Evolutionary conservation across 2,113 vertebrate genomes (phyloP).

Genomic region (Rhipidura dahli): DNA sequence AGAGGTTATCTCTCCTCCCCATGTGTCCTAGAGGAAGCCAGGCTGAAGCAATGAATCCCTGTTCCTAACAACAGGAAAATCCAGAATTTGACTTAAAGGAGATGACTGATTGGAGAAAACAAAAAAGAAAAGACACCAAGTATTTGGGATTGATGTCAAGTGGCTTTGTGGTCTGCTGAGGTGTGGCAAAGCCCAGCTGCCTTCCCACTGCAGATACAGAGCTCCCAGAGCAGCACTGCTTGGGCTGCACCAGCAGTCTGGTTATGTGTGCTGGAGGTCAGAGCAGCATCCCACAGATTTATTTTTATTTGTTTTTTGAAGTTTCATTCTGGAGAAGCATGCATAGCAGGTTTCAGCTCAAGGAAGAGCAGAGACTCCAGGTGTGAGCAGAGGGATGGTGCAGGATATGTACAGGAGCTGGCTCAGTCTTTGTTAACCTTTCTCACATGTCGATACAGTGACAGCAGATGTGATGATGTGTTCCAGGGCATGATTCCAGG

Average conservation of each 20-base stretch:
- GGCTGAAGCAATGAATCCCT: slow-evolving; percentile 14
- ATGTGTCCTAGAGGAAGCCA: slow-evolving; percentile 43
- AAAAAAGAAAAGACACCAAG: not conserved
- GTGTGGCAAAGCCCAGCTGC: not conserved
- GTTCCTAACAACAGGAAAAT: slow-evolving; percentile 32
- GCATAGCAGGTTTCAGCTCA: not conserved
- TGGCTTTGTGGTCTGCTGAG: not conserved
- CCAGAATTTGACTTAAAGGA: not conserved
- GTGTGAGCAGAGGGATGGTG: not conserved
- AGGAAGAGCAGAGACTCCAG: not conserved
- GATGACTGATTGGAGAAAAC: not conserved
- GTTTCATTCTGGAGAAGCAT: not conserved
- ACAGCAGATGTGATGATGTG: not conserved
- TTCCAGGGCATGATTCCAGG: not conserved
- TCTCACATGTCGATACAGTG: not conserved
- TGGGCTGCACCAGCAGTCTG: not conserved
- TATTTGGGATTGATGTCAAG: not conserved
- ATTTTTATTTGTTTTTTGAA: not conserved
- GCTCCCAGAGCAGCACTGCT: not conserved
- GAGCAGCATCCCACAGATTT: not conserved
- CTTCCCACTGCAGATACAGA: not conserved
- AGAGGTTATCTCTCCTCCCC: slow-evolving; percentile 43
- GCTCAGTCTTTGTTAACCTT: not conserved
- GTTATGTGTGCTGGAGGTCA: not conserved
- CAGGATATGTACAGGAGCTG: not conserved